These are phyloP conservation scores for Pangasianodon gigas DNA, from an alignment of 2,113 vertebrate genomes.

Conservation along the genomic window DNA sequence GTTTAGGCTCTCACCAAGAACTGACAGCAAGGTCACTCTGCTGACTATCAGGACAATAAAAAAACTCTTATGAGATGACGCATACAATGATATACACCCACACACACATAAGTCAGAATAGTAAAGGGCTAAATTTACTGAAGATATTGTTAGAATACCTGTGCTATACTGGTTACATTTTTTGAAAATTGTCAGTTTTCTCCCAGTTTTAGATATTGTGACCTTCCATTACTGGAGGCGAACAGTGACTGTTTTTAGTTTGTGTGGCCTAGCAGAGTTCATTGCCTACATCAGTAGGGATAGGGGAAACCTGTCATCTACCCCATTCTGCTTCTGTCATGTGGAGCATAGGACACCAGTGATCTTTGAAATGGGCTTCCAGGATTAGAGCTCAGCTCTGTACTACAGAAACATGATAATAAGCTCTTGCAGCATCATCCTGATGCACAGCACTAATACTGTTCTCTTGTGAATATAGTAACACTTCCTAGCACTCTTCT, in stretches of 20 bases:
- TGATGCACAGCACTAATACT: conserved; percentile 27
- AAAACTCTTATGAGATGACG: conserved; percentile 22
- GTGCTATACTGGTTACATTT: not conserved
- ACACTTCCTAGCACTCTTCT: not conserved
- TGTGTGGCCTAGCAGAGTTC: not conserved
- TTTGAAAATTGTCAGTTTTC: not conserved
- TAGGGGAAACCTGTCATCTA: not conserved
- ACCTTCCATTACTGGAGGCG: not conserved
- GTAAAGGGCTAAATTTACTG: not conserved
- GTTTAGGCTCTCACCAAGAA: conserved; percentile 27
- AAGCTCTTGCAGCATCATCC: not conserved
- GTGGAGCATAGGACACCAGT: too few relatives aligned
- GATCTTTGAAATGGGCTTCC: conserved; percentile 10
- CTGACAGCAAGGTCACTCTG: conserved; percentile 39
- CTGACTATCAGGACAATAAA: conserved; percentile 11
- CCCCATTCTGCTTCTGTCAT: not conserved
- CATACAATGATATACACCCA: not conserved
- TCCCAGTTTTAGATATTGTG: not conserved
- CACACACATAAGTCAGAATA: not conserved
- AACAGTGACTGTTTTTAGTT: not conserved
- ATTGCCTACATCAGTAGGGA: not conserved
- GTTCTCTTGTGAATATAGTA: not conserved
- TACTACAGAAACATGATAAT: conserved; percentile 34
- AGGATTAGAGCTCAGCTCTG: conserved; percentile 26
- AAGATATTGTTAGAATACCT: not conserved